Conservation (phyloP, 2,797 vertebrate species). For the Vultur gryphus region DNA sequence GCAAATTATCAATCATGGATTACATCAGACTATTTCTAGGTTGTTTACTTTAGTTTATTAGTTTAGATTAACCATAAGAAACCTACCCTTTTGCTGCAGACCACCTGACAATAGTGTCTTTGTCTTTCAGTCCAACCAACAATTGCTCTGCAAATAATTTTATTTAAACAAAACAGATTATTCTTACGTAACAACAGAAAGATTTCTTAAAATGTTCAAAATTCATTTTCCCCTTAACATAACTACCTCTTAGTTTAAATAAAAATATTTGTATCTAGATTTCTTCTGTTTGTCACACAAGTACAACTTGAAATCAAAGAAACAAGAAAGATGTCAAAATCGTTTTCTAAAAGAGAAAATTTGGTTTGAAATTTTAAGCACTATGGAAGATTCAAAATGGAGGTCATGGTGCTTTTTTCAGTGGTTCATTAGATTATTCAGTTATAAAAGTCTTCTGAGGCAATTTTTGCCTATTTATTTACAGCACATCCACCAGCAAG, state of each 20-base stretch:
- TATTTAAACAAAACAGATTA: background rate
- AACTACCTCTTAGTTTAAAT: background rate
- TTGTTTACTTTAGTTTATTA: background rate
- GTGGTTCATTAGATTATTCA: background rate
- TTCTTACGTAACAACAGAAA: background rate
- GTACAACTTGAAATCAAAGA: background rate
- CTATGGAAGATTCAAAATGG: background rate
- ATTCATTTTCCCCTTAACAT: background rate
- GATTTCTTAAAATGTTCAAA: background rate
- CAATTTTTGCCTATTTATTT: background rate
- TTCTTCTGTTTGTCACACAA: background rate
- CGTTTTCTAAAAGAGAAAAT: background rate
- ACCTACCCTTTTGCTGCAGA: constrained; percentile 96
- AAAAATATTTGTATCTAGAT: background rate
- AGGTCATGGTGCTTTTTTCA: background rate
- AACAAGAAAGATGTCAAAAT: background rate
- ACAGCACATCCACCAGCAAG: background rate
- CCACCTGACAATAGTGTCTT: constrained; percentile 95
- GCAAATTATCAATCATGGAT: background rate
- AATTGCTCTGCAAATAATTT: constrained; percentile 84
- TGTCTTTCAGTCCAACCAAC: constrained; percentile 92
- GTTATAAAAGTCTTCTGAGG: background rate
- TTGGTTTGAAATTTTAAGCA: background rate
- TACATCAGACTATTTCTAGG: background rate
- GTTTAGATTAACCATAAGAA: background rate